These are phyloP conservation scores for Pelvicachromis taeniatus DNA, from an alignment of 2,113 vertebrate species.

Conservation along the genomic window DNA sequence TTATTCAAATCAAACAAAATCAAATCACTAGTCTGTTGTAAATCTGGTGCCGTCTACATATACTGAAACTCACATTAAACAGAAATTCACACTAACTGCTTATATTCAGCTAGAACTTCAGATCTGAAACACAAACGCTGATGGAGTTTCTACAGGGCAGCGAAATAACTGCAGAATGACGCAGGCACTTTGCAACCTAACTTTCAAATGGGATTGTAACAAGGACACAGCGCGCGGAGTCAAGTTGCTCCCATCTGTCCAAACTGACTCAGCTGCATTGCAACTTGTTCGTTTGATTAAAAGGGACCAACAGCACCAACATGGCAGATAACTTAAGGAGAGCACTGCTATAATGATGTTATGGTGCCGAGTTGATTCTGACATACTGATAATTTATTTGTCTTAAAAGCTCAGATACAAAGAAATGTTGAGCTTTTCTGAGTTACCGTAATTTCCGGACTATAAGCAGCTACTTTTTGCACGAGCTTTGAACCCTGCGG, in stretches of 20 bases:
- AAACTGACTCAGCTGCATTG: neutral
- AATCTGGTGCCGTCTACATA: neutral
- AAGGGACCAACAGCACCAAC: neutral
- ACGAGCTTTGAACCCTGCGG: too few relatives aligned
- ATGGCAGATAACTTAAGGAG: neutral
- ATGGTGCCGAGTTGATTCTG: neutral
- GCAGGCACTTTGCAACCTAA: neutral
- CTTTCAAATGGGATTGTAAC: neutral
- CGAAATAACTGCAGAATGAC: neutral
- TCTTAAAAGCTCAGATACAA: neutral
- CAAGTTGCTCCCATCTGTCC: neutral
- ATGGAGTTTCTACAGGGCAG: too few relatives aligned
- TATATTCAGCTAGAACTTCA: too few relatives aligned
- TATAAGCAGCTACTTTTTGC: too few relatives aligned
- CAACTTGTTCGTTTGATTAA: neutral
- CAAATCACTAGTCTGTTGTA: neutral
- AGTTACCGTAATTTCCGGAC: too few relatives aligned
- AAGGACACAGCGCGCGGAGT: neutral
- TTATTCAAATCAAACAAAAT: neutral
- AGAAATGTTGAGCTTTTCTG: fast-evolving
- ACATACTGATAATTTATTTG: neutral
- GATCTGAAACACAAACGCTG: too few relatives aligned
- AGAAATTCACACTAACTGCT: too few relatives aligned
- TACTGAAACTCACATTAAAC: neutral
- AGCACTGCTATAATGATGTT: neutral